A percentile compares a stretch with the other conserved stretches of the same genome.
phyloP scores from a whole-genome alignment of 2,888 invertebrate species.

The Drosophila testacea region DNA sequence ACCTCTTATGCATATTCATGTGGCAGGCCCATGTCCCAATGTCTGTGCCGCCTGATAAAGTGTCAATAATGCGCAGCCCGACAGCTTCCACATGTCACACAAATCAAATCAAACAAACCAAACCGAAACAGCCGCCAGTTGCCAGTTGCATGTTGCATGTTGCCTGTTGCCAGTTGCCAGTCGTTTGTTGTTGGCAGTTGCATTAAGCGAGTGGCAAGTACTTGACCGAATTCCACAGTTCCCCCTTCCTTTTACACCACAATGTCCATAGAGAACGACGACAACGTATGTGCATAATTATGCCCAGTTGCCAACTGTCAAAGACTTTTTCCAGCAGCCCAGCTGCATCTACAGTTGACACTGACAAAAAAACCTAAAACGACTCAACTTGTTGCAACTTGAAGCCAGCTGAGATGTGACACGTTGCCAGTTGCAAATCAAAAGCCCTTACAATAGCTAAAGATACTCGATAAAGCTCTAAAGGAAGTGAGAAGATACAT shows the following conservation, averaged over 20 bases:
- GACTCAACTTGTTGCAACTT: constrained; percentile 37
- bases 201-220: constrained; percentile 66
- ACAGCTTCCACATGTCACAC: constrained; percentile 80
- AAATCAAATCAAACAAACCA: constrained; percentile 65
- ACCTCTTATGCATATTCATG: constrained; percentile 49
- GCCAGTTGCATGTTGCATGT: constrained; percentile 41
- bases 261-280: background rate
- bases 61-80: constrained; percentile 75
- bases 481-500: background rate
- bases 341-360: constrained; percentile 52
- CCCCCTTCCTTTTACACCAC: background rate
- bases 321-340: constrained; percentile 39
- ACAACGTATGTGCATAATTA: constrained; percentile 67
- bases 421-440: constrained; percentile 61
- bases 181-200: constrained; percentile 37
- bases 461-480: background rate
- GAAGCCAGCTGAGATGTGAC: constrained; percentile 37
- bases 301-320: constrained; percentile 63
- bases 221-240: constrained; percentile 77
- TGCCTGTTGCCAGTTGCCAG: constrained; percentile 44
- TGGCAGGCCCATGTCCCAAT: constrained; percentile 5
- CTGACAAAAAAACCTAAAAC: constrained; percentile 29
- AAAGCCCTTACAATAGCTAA: constrained; percentile 17
- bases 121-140: constrained; percentile 30
- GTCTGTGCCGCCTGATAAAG: constrained; percentile 61